Conservation (phyloP, 1,140 invertebrate genomes). For the Centruroides sculpturatus region DNA sequence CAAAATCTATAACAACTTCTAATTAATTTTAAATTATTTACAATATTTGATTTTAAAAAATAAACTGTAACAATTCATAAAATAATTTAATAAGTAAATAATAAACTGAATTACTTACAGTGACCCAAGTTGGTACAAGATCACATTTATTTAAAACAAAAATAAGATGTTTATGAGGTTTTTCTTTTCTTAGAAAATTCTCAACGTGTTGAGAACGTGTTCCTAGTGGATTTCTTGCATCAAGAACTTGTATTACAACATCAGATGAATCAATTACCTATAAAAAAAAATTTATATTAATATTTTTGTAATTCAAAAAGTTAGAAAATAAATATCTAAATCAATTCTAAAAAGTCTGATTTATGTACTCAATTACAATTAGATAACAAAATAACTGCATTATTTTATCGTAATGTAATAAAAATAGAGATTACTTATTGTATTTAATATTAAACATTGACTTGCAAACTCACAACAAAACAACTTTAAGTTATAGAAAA, state of each 20-base stretch:
- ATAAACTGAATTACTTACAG: conserved; percentile 27
- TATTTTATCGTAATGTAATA: no score
- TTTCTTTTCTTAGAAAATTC: conserved; percentile 74
- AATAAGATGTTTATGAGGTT: conserved; percentile 85
- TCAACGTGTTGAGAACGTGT: conserved; percentile 88
- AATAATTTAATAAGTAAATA: neutral
- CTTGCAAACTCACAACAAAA: no score
- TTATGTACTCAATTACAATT: no score
- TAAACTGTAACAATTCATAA: neutral
- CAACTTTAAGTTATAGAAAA: no score
- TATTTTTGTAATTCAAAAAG: neutral
- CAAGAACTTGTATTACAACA: conserved; percentile 81
- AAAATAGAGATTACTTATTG: no score
- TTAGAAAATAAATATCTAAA: no score
- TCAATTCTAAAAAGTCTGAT: no score
- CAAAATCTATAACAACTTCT: no score
- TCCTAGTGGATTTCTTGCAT: conserved; percentile 88
- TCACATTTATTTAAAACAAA: conserved; percentile 90
- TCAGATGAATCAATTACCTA: conserved; percentile 93
- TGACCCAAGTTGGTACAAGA: conserved; percentile 82
- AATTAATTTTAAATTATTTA: no score
- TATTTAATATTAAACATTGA: no score
- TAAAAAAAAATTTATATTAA: conserved; percentile 5
- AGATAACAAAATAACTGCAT: no score
- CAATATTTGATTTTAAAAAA: no score